Conservation (phyloP, 2,797 vertebrate species). For the Knipowitschia caucasica region DNA sequence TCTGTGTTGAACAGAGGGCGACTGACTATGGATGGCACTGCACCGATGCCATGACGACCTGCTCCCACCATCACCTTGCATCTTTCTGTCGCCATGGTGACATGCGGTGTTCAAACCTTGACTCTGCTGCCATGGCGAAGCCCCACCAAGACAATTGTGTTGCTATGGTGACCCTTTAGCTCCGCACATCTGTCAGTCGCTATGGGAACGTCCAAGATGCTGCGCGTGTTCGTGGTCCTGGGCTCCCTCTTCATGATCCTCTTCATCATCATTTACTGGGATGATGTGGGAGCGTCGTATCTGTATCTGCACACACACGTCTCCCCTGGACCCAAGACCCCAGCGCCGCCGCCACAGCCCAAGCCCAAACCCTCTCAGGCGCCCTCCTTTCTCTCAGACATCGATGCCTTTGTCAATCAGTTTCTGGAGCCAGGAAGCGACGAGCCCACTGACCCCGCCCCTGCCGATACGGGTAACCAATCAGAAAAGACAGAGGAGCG, state of each 20-base stretch:
- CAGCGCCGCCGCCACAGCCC: slow-evolving; percentile 54
- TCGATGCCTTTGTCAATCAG: slow-evolving; percentile 85
- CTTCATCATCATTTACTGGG: slow-evolving; percentile 96
- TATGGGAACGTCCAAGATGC: slow-evolving; percentile 89
- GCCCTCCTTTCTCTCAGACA: slow-evolving; percentile 75
- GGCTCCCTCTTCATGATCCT: slow-evolving; percentile 91
- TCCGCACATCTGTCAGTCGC: slow-evolving; percentile 47
- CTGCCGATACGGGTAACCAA: slow-evolving; percentile 65
- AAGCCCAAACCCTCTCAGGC: slow-evolving; percentile 39
- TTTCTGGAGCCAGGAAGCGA: slow-evolving; percentile 78
- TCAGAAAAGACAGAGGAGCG: slow-evolving; percentile 75
- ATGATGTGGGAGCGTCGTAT: slow-evolving; percentile 86
- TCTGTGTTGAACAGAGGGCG: slow-evolving; percentile 52
- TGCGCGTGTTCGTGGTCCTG: slow-evolving; percentile 87
- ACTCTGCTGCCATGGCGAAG: slow-evolving; percentile 66
- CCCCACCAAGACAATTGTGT: slow-evolving; percentile 31
- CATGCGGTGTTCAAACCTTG: slow-evolving; percentile 40
- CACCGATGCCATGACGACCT: slow-evolving; percentile 40
- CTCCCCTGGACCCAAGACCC: slow-evolving; percentile 76
- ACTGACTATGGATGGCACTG: slow-evolving; percentile 27
- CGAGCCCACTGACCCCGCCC: slow-evolving; percentile 67
- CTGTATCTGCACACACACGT: slow-evolving; percentile 86
- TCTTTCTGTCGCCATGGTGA: slow-evolving; percentile 43
- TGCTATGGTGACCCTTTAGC: slow-evolving; percentile 58
- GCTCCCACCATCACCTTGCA: slow-evolving; percentile 16